Conservation (phyloP, 2,888 invertebrate genomes). For the Neoaliturus tenellus region DNA sequence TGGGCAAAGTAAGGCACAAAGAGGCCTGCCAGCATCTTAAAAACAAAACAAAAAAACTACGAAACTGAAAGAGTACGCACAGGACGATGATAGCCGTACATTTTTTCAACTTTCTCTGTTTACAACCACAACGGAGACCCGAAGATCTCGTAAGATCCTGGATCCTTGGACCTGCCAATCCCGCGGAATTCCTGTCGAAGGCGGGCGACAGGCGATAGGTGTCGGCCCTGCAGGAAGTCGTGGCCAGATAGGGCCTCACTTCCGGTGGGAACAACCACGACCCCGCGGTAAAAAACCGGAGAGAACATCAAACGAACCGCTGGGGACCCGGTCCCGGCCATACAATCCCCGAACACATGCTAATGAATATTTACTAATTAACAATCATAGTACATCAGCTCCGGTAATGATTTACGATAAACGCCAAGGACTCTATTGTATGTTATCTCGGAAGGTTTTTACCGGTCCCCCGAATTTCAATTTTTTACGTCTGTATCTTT, state of each 20-base stretch:
- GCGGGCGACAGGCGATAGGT: conserved; percentile 12
- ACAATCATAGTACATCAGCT: background rate
- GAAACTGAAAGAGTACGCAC: no score
- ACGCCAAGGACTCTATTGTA: background rate
- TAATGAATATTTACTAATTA: conserved; percentile 11
- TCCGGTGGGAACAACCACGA: background rate
- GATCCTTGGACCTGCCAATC: background rate
- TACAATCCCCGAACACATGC: background rate
- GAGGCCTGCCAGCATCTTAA: no score
- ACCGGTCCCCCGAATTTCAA: background rate
- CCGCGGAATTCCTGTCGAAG: background rate
- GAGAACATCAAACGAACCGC: conserved; percentile 24
- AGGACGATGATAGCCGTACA: no score
- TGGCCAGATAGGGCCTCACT: conserved; percentile 10
- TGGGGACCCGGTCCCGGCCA: background rate
- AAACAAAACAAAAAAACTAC: no score
- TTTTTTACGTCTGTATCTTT: conserved; percentile 19
- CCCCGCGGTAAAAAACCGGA: conserved; percentile 1
- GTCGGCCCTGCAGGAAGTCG: conserved; percentile 18
- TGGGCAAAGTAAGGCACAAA: no score
- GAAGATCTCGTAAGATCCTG: conserved; percentile 5
- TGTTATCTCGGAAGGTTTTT: conserved; percentile 16
- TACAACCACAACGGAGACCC: background rate
- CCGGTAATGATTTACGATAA: background rate
- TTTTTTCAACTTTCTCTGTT: no score